A percentile compares a stretch with the other conserved stretches of the same genome.
These are phyloP conservation scores for Malurus elegans DNA, from an alignment of 2,113 vertebrate genomes.

Conservation along the genomic window DNA sequence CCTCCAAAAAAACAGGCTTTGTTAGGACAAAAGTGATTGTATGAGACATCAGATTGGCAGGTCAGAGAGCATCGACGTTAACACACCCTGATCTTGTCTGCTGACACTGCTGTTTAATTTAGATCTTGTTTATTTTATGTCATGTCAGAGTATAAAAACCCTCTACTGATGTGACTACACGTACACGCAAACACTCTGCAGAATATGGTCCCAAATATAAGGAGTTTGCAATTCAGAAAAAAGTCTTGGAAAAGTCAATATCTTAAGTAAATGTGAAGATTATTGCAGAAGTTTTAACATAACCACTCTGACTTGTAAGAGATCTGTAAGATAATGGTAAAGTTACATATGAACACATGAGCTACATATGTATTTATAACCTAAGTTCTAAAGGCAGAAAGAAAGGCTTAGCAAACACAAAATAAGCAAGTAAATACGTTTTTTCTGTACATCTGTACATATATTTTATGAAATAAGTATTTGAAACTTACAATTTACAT, in stretches of 20 bases:
- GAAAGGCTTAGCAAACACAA: not conserved
- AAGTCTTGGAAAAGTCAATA: not conserved
- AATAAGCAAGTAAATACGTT: not conserved
- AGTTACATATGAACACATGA: not conserved
- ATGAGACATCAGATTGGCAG: not conserved
- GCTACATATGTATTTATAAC: not conserved
- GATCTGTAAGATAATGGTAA: not conserved
- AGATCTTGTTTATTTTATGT: slow-evolving; percentile 1
- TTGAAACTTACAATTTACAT: not conserved
- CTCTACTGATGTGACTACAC: not conserved
- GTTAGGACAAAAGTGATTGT: not conserved
- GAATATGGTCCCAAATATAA: not conserved
- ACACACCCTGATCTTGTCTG: slow-evolving; percentile 1
- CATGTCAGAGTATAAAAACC: not conserved
- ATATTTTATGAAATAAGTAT: not conserved
- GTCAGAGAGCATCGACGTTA: not conserved
- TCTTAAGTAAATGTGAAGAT: not conserved
- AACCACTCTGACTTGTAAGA: not conserved
- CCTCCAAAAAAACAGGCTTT: not conserved
- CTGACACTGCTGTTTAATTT: slow-evolving; percentile 9
- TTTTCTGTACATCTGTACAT: not conserved
- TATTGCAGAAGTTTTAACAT: not conserved
- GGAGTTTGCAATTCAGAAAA: not conserved
- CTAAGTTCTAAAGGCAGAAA: not conserved
- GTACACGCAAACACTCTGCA: not conserved